A percentile compares a stretch with the other conserved stretches of the same genome.
phyloP scores from a whole-genome alignment of 2,888 invertebrate species.

The Euspilapteryx auroguttella region DNA sequence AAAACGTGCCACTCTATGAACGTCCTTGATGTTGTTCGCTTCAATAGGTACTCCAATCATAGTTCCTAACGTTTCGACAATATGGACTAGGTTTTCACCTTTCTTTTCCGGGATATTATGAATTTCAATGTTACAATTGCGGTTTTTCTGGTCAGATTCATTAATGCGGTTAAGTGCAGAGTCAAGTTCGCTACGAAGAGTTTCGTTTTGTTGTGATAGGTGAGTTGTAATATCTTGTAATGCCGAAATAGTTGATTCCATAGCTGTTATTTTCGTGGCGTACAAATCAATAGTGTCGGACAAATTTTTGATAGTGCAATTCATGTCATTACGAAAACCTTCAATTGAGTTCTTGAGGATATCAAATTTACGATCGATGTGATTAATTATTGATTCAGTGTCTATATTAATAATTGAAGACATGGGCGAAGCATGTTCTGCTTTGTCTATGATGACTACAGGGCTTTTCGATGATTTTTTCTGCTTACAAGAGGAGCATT shows the following conservation, averaged over 20 bases:
- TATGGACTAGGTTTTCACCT: slow-evolving; percentile 1
- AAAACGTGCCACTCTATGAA: slow-evolving; percentile 5
- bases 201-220: not conserved
- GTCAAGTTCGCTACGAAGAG: not conserved
- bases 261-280: no score
- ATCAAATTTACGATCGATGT: no score
- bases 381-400: no score
- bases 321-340: no score
- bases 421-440: not conserved
- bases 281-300: no score
- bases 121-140: slow-evolving; percentile 6
- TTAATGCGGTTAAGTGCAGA: slow-evolving; percentile 1
- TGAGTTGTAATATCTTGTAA: not conserved
- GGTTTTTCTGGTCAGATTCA: slow-evolving; percentile 5
- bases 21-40: not conserved
- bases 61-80: slow-evolving; percentile 2
- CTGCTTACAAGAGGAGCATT: not conserved
- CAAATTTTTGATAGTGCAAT: no score
- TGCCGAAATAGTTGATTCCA: no score
- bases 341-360: no score
- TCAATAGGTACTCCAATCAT: slow-evolving; percentile 2
- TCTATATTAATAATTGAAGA: no score
- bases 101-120: slow-evolving; percentile 7
- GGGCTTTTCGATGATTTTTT: not conserved
- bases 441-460: not conserved